phyloP scores from a whole-genome alignment of 2,888 invertebrate genomes.

The Erpobdella octoculata region DNA sequence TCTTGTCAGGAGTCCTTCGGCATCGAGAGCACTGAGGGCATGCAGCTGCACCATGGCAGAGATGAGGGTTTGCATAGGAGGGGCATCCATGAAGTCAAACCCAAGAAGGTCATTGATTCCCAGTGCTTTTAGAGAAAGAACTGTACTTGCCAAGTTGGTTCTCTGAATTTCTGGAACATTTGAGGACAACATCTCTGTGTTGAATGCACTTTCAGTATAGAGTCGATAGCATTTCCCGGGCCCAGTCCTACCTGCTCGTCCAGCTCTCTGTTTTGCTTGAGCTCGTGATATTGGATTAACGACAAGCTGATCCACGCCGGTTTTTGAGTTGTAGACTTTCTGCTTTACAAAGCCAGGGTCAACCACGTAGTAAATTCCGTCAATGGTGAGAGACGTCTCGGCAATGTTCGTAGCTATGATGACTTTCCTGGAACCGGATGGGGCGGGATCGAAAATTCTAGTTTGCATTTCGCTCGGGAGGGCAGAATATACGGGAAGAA shows the following conservation, averaged over 20 bases:
- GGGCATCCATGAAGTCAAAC: slow-evolving; percentile 99
- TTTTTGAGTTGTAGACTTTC: slow-evolving; percentile 79
- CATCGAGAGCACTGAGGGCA: slow-evolving; percentile 89
- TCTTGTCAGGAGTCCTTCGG: slow-evolving; percentile 58
- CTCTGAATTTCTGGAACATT: slow-evolving; percentile 93
- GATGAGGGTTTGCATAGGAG: slow-evolving; percentile 91
- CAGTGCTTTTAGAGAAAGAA: slow-evolving; percentile 94
- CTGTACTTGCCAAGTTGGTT: slow-evolving; percentile 90
- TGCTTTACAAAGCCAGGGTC: slow-evolving; percentile 99
- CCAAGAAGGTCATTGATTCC: slow-evolving; percentile 95
- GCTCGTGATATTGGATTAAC: slow-evolving; percentile 94
- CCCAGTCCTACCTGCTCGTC: slow-evolving; percentile 91
- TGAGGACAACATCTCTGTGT: slow-evolving; percentile 83
- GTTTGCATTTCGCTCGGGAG: slow-evolving; percentile 98
- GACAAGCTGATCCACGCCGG: slow-evolving; percentile 91
- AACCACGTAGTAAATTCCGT: slow-evolving; percentile 97
- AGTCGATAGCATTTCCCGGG: slow-evolving; percentile 94
- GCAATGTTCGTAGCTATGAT: slow-evolving; percentile 99
- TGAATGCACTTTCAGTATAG: slow-evolving; percentile 93
- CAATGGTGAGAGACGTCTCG: slow-evolving; percentile 95
- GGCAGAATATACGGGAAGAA: slow-evolving; percentile 93
- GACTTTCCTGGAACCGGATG: slow-evolving; percentile 86
- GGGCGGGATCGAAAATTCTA: slow-evolving; percentile 95
- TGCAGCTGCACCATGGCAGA: slow-evolving; percentile 97
- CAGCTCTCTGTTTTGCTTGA: slow-evolving; percentile 92